These are phyloP conservation scores for Tragelaphus scriptus DNA, from an alignment of 2,113 vertebrate species.

Conservation along the genomic window DNA sequence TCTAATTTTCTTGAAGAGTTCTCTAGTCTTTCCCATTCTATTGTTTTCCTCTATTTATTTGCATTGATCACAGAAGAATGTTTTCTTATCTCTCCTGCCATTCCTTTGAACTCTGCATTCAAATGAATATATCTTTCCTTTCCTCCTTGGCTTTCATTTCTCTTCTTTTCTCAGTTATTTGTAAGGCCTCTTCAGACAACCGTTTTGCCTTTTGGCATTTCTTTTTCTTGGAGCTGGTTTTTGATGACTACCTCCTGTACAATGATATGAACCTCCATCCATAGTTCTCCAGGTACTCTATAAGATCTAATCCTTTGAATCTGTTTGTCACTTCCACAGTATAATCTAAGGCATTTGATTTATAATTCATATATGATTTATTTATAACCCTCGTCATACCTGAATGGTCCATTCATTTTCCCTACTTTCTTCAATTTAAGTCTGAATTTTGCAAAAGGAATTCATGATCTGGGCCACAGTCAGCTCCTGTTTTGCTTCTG, in stretches of 20 bases:
- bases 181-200: background rate
- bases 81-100: background rate
- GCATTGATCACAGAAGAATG: background rate
- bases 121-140: background rate
- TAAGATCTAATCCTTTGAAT: background rate
- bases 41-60: background rate
- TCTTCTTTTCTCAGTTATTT: background rate
- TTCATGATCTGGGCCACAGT: background rate
- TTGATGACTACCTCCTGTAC: background rate
- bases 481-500: background rate
- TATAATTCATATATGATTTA: background rate
- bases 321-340: background rate
- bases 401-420: background rate
- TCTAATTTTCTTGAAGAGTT: background rate
- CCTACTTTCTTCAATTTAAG: background rate
- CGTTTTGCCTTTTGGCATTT: background rate
- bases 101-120: background rate
- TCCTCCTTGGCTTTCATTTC: background rate
- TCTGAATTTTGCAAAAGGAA: background rate
- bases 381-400: background rate
- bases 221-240: background rate
- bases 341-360: background rate
- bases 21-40: background rate
- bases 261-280: background rate
- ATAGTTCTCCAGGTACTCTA: background rate